Base-by-base conservation (phyloP, 1,140 invertebrate species). In the Drosophila trapezifrons region DNA sequence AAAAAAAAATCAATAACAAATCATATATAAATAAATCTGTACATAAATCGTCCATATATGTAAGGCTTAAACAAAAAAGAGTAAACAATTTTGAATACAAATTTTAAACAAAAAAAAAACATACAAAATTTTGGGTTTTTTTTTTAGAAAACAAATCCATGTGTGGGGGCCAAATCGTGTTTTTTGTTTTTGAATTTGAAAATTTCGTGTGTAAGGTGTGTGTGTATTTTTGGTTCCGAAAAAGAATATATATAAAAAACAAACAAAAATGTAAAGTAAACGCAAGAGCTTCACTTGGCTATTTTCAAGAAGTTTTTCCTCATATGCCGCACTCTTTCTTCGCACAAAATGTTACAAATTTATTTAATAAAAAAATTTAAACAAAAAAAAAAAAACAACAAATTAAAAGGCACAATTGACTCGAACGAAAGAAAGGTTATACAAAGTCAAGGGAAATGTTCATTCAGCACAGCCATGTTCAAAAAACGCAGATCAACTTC, bases 401-500 rank as follows among this genome's bases (percentile, higher is more conserved):
- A 92, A 87, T 84, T 82, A 76, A 66, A 71, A 71, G 42, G n/a
- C 66, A 71, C 65, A 69, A 69, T 52, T 47, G 59, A 65, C 35
- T 69, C 60, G 55, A 70, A 71, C 49, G 42, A 71, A 71, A 47
- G 47, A 71, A 57, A 70, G 64, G 51, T 46, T 70, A 56, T 70
- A 71, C 67, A 70, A 52, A 71, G 67, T 71, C 67, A 57, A 45
- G 45, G 65, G 66, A 57, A 69, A 65, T 43, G 65, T 79, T 80
- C 51, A 62, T 69, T 77, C 75, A 93, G 93, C 93, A 95, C 94
- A 95, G 95, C 94, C 95, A 95, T 95, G 94, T 95, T 95, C 95
- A 95, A 96, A 94, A 96, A 96, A 96, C 95, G 95, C 96, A 96
- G 95, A 96, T 96, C 96, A 96, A 96, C 96, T 96, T 96, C 96